phyloP scores from a whole-genome alignment of 2,113 vertebrate genomes.

The Labeo catla region DNA sequence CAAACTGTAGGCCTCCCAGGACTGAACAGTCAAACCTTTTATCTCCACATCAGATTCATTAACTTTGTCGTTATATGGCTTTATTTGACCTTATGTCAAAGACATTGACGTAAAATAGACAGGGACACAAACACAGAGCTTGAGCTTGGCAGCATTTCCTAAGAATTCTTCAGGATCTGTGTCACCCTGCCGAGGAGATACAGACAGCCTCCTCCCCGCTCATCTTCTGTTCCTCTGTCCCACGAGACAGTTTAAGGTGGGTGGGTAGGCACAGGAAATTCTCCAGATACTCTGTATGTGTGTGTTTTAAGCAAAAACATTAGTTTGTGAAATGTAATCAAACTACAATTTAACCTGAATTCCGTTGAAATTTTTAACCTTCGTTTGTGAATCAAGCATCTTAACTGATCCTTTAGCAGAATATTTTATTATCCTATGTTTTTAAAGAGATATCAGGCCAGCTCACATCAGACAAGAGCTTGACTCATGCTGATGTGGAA shows the following conservation, averaged over 20 bases:
- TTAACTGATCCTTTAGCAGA: not conserved
- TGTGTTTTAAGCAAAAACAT: constrained; percentile 18
- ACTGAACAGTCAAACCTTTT: not conserved
- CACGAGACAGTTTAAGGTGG: constrained; percentile 84
- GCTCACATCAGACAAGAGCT: constrained; percentile 47
- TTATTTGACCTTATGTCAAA: not conserved
- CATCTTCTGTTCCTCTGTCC: constrained; percentile 78
- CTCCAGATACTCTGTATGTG: constrained; percentile 79
- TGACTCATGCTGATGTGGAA: constrained; percentile 60
- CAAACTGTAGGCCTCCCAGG: not conserved
- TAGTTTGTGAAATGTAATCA: not conserved
- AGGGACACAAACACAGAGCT: constrained; percentile 76
- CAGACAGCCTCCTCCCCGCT: constrained; percentile 80
- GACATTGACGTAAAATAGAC: constrained; percentile 1
- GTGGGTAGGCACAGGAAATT: constrained; percentile 86
- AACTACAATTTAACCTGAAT: not conserved
- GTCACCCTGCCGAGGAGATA: constrained; percentile 82
- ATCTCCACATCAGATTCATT: not conserved
- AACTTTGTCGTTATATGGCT: not conserved
- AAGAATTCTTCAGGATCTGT: constrained; percentile 82
- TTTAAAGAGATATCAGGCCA: constrained; percentile 23
- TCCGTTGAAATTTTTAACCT: not conserved
- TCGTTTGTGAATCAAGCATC: not conserved
- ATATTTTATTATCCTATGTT: not conserved
- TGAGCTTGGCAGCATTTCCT: constrained; percentile 80